A percentile compares a stretch with the other conserved stretches of the same genome.
phyloP scores from a whole-genome alignment of 2,797 vertebrate species.

The Neostethus bicornis region DNA sequence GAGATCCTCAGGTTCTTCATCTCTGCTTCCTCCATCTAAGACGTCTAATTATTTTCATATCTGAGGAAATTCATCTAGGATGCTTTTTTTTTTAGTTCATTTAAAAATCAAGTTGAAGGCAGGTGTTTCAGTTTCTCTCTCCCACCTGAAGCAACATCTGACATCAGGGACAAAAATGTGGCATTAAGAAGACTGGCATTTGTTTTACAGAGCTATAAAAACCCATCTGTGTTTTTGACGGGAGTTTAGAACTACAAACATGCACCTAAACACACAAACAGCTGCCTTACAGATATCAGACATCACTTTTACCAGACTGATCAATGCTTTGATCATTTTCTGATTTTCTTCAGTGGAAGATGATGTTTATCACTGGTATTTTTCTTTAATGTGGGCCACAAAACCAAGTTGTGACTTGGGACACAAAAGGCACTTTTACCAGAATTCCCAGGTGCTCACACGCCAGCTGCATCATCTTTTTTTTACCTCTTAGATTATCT shows the following conservation, averaged over 20 bases:
- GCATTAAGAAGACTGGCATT: constrained; percentile 29
- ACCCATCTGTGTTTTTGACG: constrained; percentile 46
- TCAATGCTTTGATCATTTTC: constrained; percentile 9
- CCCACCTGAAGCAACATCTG: constrained; percentile 34
- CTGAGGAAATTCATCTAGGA: too few species aligned
- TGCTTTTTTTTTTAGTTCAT: too few species aligned
- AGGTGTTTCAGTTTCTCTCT: constrained; percentile 3
- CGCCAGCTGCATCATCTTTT: constrained; percentile 62
- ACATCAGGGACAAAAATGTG: constrained; percentile 12
- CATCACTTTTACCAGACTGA: constrained; percentile 23
- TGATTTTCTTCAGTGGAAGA: constrained; percentile 10
- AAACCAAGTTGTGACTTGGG: constrained; percentile 36
- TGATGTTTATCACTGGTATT: constrained; percentile 23
- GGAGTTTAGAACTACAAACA: constrained; percentile 47
- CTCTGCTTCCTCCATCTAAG: too few species aligned
- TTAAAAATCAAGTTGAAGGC: neutral
- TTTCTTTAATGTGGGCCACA: constrained; percentile 26
- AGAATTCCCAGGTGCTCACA: constrained; percentile 58
- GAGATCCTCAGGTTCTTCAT: too few species aligned
- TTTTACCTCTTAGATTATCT: constrained; percentile 48
- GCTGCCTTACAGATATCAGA: constrained; percentile 21
- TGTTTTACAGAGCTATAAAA: constrained; percentile 38
- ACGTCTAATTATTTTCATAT: too few species aligned
- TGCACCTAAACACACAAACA: constrained; percentile 10
- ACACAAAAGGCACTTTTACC: constrained; percentile 45